These are phyloP conservation scores for Noctua fimbriata DNA, from an alignment of 2,888 invertebrate species.

Conservation along the genomic window DNA sequence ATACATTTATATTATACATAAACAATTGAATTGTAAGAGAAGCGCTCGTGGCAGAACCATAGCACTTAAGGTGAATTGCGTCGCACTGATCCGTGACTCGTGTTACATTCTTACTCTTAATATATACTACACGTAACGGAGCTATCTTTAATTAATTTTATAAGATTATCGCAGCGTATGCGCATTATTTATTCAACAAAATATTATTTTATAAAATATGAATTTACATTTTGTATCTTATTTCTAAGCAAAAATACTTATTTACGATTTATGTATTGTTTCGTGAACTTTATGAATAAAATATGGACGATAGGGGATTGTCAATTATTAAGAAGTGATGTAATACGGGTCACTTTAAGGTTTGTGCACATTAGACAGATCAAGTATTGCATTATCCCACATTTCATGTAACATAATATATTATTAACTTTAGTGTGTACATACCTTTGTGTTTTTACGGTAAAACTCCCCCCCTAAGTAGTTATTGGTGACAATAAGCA, in stretches of 20 bases:
- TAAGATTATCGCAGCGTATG: slow-evolving; percentile 37
- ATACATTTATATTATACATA: slow-evolving; percentile 74
- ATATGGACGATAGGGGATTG: slow-evolving; percentile 28
- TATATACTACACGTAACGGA: slow-evolving; percentile 35
- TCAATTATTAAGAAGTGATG: slow-evolving; percentile 63
- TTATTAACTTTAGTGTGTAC: slow-evolving; percentile 73
- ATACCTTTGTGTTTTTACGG: slow-evolving; percentile 69
- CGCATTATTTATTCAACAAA: slow-evolving; percentile 60
- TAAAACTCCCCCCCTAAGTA: slow-evolving; percentile 55
- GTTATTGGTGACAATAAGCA: slow-evolving; percentile 78
- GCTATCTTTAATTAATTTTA: slow-evolving; percentile 44
- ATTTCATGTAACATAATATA: slow-evolving; percentile 52
- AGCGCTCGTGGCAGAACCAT: slow-evolving; percentile 69
- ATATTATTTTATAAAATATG: slow-evolving; percentile 60
- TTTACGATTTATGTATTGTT: slow-evolving; percentile 57
- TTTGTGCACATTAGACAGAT: slow-evolving; percentile 76
- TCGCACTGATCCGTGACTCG: slow-evolving; percentile 70
- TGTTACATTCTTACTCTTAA: slow-evolving; percentile 70
- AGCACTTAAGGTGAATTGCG: slow-evolving; percentile 73
- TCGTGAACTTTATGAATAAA: slow-evolving; percentile 47
- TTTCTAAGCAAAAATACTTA: slow-evolving; percentile 63
- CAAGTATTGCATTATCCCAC: slow-evolving; percentile 61
- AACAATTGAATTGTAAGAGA: slow-evolving; percentile 68
- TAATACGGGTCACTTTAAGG: slow-evolving; percentile 69
- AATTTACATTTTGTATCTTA: slow-evolving; percentile 63